Conservation (phyloP, 2,888 invertebrate species). For the Amphimallon solstitiale region DNA sequence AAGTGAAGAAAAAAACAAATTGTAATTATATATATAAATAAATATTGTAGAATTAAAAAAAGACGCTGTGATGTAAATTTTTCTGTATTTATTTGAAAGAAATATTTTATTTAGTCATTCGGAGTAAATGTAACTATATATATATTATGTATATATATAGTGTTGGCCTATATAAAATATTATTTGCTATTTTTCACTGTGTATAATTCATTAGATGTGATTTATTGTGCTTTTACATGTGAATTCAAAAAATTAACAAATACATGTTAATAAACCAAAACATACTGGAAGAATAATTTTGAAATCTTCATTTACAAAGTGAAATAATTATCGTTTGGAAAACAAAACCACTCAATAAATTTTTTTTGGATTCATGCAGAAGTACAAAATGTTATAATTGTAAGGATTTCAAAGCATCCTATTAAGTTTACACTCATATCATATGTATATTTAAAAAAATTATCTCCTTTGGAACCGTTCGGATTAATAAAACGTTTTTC, state of each 20-base stretch:
- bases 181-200: conserved; percentile 36
- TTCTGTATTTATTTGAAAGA: conserved; percentile 59
- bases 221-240: conserved; percentile 23
- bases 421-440: conserved; percentile 37
- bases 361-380: conserved; percentile 47
- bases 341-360: conserved; percentile 19
- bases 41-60: conserved; percentile 44
- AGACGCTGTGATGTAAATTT: conserved; percentile 59
- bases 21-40: conserved; percentile 41
- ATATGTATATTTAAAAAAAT: conserved; percentile 26
- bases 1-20: conserved; percentile 38
- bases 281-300: conserved; percentile 5
- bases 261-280: conserved; percentile 10
- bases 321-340: conserved; percentile 35
- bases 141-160: too few relatives aligned
- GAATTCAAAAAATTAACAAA: neutral
- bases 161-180: conserved; percentile 42
- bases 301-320: neutral
- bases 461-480: conserved; percentile 19
- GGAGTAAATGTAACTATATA: conserved; percentile 25
- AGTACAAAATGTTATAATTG: conserved; percentile 52
- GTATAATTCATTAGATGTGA: conserved; percentile 17
- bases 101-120: conserved; percentile 46
- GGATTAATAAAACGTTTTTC: conserved; percentile 26
- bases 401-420: conserved; percentile 51